Percentiles rank a stretch among this genome's conserved stretches.
These are phyloP conservation scores for Myotis yumanensis DNA, from an alignment of 2,113 vertebrate genomes.

Conservation along the genomic window DNA sequence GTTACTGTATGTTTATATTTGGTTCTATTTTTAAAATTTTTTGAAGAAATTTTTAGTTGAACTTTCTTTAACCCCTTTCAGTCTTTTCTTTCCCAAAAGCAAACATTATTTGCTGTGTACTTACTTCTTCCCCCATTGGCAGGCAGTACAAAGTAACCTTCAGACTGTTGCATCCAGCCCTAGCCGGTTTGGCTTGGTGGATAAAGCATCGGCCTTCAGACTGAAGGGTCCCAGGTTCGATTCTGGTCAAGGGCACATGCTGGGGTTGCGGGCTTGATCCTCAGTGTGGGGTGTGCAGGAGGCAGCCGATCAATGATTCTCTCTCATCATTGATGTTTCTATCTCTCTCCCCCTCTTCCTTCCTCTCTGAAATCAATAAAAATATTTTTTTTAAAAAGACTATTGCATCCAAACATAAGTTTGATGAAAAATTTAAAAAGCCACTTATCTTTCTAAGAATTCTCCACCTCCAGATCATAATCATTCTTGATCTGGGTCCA, in stretches of 20 bases:
- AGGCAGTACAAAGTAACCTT: not conserved
- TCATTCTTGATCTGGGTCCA: not conserved
- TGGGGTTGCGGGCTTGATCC: too few species aligned
- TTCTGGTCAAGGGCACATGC: too few species aligned
- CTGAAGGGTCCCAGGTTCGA: too few species aligned
- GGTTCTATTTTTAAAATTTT: slow-evolving; percentile 16
- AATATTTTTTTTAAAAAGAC: not conserved
- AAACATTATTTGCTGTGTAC: not conserved
- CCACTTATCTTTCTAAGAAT: not conserved
- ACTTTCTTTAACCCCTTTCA: not conserved
- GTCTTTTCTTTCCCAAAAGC: not conserved
- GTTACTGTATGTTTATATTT: not conserved
- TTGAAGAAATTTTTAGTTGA: slow-evolving; percentile 2
- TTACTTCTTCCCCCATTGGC: not conserved
- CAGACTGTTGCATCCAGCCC: not conserved
- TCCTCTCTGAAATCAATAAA: too few species aligned
- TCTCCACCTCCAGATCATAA: not conserved
- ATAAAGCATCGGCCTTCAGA: too few species aligned
- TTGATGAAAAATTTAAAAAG: not conserved
- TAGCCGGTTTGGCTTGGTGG: too few species aligned
- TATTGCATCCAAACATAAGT: not conserved
- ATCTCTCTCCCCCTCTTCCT: too few species aligned
- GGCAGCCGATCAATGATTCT: too few species aligned
- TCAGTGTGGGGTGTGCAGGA: too few species aligned
- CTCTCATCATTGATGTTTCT: too few species aligned